Conservation (phyloP, 2,888 invertebrate genomes). For the Hyppa rectilinea region DNA sequence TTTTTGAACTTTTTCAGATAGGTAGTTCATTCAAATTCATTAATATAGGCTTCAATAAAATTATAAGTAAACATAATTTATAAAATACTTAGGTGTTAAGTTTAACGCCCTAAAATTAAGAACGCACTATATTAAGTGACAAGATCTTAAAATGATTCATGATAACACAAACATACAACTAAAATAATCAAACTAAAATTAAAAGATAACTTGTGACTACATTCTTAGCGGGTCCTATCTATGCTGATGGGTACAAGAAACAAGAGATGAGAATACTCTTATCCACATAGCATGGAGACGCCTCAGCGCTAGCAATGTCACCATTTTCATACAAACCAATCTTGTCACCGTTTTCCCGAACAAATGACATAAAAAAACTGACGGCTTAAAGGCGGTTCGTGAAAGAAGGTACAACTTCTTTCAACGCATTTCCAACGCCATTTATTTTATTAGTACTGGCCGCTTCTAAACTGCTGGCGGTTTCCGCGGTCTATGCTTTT, state of each 20-base stretch:
- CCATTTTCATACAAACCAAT: not conserved
- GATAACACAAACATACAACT: conserved; percentile 38
- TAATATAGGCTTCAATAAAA: conserved; percentile 1
- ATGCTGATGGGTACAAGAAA: not conserved
- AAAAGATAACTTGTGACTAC: not conserved
- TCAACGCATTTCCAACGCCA: not conserved
- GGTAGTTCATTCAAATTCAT: conserved; percentile 1
- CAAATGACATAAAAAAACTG: not conserved
- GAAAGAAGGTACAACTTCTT: not conserved
- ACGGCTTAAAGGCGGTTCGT: not conserved
- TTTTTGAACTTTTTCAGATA: conserved; percentile 16
- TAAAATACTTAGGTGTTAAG: not conserved
- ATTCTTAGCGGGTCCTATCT: not conserved
- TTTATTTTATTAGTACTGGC: not conserved
- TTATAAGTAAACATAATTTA: conserved; percentile 23
- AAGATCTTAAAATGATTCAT: conserved; percentile 31
- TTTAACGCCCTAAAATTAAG: not conserved
- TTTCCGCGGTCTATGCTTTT: not conserved
- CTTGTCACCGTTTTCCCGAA: not conserved
- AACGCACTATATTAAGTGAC: not conserved
- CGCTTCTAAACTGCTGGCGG: no score
- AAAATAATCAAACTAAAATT: conserved; percentile 13
- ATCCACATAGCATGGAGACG: not conserved
- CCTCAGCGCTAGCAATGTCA: not conserved
- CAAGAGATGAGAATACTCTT: not conserved